Conservation (phyloP, 2,888 invertebrate genomes). For the Macrophya alboannulata region DNA sequence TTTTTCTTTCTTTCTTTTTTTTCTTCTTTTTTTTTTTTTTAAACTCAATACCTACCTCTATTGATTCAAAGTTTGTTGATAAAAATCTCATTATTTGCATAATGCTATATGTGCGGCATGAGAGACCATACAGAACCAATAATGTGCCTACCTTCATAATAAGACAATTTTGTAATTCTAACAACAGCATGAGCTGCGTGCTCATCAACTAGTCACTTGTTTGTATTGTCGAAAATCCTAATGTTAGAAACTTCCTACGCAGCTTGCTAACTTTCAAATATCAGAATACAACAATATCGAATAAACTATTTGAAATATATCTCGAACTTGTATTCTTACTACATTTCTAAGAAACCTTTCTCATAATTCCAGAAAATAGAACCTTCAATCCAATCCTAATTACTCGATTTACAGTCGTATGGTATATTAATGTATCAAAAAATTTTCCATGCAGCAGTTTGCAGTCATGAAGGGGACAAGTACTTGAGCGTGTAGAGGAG, state of each 20-base stretch:
- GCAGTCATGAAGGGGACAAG: not conserved
- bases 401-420: not conserved
- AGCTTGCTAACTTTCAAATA: slow-evolving; percentile 69
- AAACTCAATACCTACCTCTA: slow-evolving; percentile 7
- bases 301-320: slow-evolving; percentile 73
- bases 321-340: not conserved
- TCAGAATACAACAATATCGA: slow-evolving; percentile 75
- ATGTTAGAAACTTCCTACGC: slow-evolving; percentile 71
- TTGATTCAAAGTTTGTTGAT: slow-evolving; percentile 37
- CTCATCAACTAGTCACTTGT: slow-evolving; percentile 79
- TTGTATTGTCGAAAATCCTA: slow-evolving; percentile 72
- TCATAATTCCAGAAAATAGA: not conserved
- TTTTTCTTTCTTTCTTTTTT: slow-evolving; percentile 1
- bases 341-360: not conserved
- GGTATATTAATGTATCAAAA: not conserved
- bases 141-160: slow-evolving; percentile 71
- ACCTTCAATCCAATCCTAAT: not conserved
- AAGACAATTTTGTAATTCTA: slow-evolving; percentile 64
- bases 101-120: slow-evolving; percentile 41
- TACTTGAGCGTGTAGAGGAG: not conserved
- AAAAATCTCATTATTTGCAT: slow-evolving; percentile 37
- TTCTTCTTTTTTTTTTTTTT: not conserved
- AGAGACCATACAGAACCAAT: slow-evolving; percentile 65
- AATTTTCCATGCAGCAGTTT: not conserved
- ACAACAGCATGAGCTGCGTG: slow-evolving; percentile 73